A percentile compares a stretch with the other conserved stretches of the same genome.
phyloP scores from a whole-genome alignment of 2,113 vertebrate genomes.

The Zosterops japonicus region DNA sequence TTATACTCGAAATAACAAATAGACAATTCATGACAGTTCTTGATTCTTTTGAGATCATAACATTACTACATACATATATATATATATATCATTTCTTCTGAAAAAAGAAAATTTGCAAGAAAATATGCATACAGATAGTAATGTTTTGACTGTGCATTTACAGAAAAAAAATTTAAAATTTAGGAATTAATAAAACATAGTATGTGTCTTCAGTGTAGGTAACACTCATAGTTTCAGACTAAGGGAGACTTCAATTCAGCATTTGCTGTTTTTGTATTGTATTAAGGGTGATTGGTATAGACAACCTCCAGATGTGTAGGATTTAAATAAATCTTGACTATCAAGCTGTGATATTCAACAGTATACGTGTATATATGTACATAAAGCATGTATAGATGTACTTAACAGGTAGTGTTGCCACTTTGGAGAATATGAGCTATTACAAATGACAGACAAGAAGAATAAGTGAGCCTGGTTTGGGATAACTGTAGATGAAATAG shows the following conservation, averaged over 20 bases:
- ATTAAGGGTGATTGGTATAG: neutral
- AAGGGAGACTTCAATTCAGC: neutral
- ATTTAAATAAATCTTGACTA: neutral
- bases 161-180: neutral
- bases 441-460: neutral
- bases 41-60: neutral
- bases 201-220: neutral
- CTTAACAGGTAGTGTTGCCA: neutral
- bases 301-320: neutral
- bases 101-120: neutral
- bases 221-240: neutral
- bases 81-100: neutral
- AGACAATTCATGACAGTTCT: neutral
- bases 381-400: neutral
- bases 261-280: neutral
- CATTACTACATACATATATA: accelerated
- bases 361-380: neutral
- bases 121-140: neutral
- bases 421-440: neutral
- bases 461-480: neutral
- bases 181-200: neutral
- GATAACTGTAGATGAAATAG: neutral
- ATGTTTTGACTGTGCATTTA: neutral
- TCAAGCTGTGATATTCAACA: neutral
- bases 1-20: neutral